A percentile compares a stretch with the other conserved stretches of the same genome.
These are phyloP conservation scores for Heteromyza rotundicornis DNA, from an alignment of 2,888 invertebrate genomes.

Conservation along the genomic window DNA sequence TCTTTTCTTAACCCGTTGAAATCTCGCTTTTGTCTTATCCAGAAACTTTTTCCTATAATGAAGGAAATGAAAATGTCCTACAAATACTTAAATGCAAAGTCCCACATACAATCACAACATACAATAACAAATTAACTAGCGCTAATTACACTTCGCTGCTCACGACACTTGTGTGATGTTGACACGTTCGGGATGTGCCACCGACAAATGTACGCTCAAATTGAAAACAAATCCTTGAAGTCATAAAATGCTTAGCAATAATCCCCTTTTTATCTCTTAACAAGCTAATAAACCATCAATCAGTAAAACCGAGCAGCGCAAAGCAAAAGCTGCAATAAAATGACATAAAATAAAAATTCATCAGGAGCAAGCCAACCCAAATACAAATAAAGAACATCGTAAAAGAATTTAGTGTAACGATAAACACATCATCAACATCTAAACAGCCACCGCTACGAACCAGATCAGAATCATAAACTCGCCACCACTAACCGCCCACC, in stretches of 20 bases:
- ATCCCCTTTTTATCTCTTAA: slow-evolving; percentile 25
- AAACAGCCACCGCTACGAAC: slow-evolving; percentile 14
- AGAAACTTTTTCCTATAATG: too few species aligned
- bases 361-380: slow-evolving; percentile 34
- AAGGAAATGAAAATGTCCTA: too few species aligned
- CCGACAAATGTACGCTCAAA: slow-evolving; percentile 5
- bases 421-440: slow-evolving; percentile 60
- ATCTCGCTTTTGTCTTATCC: too few species aligned
- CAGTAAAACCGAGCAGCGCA: slow-evolving; percentile 15
- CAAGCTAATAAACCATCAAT: slow-evolving; percentile 29
- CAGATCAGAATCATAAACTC: slow-evolving; percentile 2
- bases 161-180: too few species aligned
- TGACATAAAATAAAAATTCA: slow-evolving; percentile 46
- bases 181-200: background rate
- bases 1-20: too few species aligned
- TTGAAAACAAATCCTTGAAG: slow-evolving; percentile 25
- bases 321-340: slow-evolving; percentile 15
- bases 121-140: too few species aligned
- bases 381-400: slow-evolving; percentile 56
- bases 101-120: too few species aligned
- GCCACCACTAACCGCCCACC: background rate
- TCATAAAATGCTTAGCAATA: slow-evolving; percentile 21
- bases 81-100: too few species aligned
- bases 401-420: slow-evolving; percentile 60
- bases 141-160: too few species aligned